Evolutionary conservation across 35 echinoderm and acorn worm genomes (phyloP), one percentile per base, ranked within the genome.

Genomic region (Diadema setosum): DNA sequence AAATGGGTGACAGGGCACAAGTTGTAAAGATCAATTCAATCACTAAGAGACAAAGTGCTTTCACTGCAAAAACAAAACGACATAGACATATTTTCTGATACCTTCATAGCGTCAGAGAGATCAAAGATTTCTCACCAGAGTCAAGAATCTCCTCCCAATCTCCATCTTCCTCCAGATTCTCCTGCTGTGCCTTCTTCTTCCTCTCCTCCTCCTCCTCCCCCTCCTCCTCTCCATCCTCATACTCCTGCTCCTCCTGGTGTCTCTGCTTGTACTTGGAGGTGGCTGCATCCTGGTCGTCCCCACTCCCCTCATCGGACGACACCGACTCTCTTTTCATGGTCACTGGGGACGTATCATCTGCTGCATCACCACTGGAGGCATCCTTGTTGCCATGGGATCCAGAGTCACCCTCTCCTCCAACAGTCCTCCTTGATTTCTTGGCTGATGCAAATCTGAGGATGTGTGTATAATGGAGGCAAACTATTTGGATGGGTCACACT

Each of bases 141-240:
- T 88, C 44, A 26, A 70, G 29, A 17, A 86, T 39, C 42, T 75
- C 65, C 50, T 87, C 85, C 45, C 65, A 83, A 16, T 57, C 81
- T 56, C 45, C 81, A 34, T 58, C 55, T 23, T n/a, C 33, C 17
- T 35, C 33, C 20, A 56, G 18, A 25, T 21, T 27, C 46, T 46
- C 81, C 3, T 35, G 16, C n/a, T n/a, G n/a, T n/a, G n/a, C n/a
- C n/a, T n/a, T 85, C 94, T n/a, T 86, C 87, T 61, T 87, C 90
- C 48, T 97, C 91, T 12, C 20, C 58, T 64, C 69, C 29, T 46
- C 70, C 16, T 93, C 87, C 64, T 23, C 63, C 46, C 85, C 87
- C 18, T 82, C 90, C 36, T 83, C 94, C 27, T 85, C 94, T n/a
- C 82, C 87, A 75, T 87, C 90, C 48, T 97, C 91, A 20, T 93